Evolutionary conservation across 2,888 invertebrate species (phyloP).

Genomic region (Gnatocerus cornutus): DNA sequence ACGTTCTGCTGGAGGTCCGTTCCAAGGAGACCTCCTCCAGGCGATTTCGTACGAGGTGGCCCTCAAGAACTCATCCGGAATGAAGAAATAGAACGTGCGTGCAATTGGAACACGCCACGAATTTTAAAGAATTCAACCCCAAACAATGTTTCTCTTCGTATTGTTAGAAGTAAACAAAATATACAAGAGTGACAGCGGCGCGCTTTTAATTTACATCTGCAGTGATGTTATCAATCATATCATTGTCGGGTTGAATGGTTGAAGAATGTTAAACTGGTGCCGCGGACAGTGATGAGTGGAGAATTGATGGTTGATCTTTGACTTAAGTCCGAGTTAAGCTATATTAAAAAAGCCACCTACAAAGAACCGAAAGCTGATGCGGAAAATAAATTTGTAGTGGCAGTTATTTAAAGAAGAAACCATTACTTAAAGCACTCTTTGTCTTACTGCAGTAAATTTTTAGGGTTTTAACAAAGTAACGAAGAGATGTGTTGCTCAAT

Average conservation of each 20-base stretch:
- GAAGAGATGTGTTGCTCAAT: no score
- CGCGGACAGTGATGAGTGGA: conserved; percentile 63
- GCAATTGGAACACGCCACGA: conserved; percentile 33
- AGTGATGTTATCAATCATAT: conserved; percentile 49
- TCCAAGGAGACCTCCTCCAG: conserved; percentile 38
- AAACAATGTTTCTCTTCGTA: conserved; percentile 7
- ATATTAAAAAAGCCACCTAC: conserved; percentile 34
- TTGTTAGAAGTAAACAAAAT: conserved; percentile 35
- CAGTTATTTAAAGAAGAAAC: background rate
- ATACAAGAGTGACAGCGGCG: conserved; percentile 39
- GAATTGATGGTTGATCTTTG: conserved; percentile 60
- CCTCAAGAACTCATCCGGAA: conserved; percentile 26
- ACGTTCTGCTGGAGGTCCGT: conserved; percentile 38
- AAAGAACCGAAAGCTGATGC: conserved; percentile 4
- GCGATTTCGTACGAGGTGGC: conserved; percentile 41
- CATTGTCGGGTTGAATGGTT: conserved; percentile 33
- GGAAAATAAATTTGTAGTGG: background rate
- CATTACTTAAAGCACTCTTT: background rate
- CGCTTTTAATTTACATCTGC: conserved; percentile 47
- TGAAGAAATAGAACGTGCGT: conserved; percentile 41
- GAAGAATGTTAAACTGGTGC: conserved; percentile 44
- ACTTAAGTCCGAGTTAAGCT: conserved; percentile 39
- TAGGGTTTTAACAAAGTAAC: no score
- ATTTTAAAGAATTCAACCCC: conserved; percentile 14
- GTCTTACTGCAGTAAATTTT: no score